These are phyloP conservation scores for Periparus ater DNA, from an alignment of 2,797 vertebrate species.

Conservation along the genomic window DNA sequence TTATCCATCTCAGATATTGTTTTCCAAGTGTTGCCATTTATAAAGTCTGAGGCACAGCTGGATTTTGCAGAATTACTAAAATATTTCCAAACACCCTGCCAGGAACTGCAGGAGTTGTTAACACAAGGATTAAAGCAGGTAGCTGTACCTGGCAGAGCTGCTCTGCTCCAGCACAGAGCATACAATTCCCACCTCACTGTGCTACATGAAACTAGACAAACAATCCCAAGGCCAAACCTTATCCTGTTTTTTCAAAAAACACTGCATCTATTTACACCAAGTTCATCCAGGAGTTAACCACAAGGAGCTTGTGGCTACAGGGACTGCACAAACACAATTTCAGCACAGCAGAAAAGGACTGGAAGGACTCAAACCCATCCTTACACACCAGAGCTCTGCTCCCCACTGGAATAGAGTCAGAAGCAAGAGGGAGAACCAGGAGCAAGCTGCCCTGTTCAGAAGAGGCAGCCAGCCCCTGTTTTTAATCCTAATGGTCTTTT, in stretches of 20 bases:
- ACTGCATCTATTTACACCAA: neutral
- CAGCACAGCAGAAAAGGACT: neutral
- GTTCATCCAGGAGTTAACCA: neutral
- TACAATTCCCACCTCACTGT: neutral
- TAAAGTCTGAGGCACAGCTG: neutral
- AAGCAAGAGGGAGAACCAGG: neutral
- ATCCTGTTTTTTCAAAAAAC: neutral
- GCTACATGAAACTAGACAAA: neutral
- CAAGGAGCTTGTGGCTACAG: neutral
- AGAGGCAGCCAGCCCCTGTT: neutral
- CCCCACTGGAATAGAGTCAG: accelerated
- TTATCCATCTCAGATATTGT: neutral
- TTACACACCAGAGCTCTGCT: neutral
- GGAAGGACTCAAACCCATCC: neutral
- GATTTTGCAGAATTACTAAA: slow-evolving; percentile 3
- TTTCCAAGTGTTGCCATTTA: neutral
- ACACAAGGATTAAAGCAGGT: slow-evolving; percentile 2
- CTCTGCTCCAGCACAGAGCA: neutral
- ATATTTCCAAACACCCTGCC: neutral
- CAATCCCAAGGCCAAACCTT: neutral
- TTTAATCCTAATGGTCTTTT: neutral
- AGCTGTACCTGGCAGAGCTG: neutral
- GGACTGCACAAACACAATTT: accelerated
- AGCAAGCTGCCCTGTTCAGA: neutral
- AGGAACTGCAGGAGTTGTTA: slow-evolving; percentile 11